Evolutionary conservation across 2,797 vertebrate genomes (phyloP), one percentile per base, ranked within the genome.

Genomic region (Cossypha dichroa): DNA sequence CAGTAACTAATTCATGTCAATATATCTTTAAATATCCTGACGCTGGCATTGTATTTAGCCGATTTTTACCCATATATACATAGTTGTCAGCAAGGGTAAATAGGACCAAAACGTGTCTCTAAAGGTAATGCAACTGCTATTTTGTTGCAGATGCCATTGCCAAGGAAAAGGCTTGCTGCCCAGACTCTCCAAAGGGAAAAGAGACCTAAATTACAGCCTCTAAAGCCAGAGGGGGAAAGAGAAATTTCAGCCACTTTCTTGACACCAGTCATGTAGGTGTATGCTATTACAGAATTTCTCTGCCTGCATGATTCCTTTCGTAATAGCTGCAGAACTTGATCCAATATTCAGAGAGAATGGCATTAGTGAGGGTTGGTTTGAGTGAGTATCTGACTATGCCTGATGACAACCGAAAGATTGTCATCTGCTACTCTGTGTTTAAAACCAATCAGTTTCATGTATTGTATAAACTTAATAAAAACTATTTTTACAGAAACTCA

Each of bases 91-190:
- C 46, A 58, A 75, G 8, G 33, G 46, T 60, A 72, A 38, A 17
- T 1, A n/a, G 8, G 68, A 48, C 25, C 2, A 3, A 67, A 34
- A 28, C 36, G 43, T 70, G 43, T 34, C 41, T 66, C 20, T 55
- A 54, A 49, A 43, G 5, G 3, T 91, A 91, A 87, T 0, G 0
- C 54, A 79, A 60, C 33, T 51, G 51, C 59, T 94, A 10, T 91
- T 96, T 67, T 74, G 34, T 94, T 92, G 49, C 75, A 95, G 88
- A 84, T 86, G 46, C 54, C 62, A 49, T 33, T 94, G 81, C 60
- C 77, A 88, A 87, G 74, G 63, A 82, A 93, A 85, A 82, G 52
- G 3, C 59, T 90, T 73, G 70, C 52, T 69, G 49, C 49, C 81
- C 72, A 58, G 14, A 48, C 49, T 83, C 52, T 80, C 31, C 56